Percentiles rank a stretch among this genome's conserved stretches.
Evolutionary conservation across 2,888 invertebrate genomes (phyloP).

Genomic region (Mechanitis messenoides): DNA sequence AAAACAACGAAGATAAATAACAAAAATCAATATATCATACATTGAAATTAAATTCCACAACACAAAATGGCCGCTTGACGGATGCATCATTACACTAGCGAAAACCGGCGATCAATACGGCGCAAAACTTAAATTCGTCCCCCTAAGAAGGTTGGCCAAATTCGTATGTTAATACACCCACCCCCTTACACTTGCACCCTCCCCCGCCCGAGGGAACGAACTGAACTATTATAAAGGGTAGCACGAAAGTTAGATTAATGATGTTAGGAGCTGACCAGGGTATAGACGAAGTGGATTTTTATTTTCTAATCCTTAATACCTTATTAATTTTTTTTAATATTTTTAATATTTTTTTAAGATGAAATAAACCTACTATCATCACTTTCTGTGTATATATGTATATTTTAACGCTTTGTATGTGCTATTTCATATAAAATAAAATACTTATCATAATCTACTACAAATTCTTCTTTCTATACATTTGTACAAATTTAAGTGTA

Average conservation of each 20-base stretch:
- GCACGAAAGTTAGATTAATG: slow-evolving; percentile 78
- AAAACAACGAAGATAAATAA: slow-evolving; percentile 1
- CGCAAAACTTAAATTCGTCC: slow-evolving; percentile 73
- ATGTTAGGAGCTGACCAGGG: slow-evolving; percentile 75
- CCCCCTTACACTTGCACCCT: slow-evolving; percentile 39
- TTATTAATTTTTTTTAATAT: not conserved
- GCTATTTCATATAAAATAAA: no score
- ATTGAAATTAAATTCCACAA: slow-evolving; percentile 7
- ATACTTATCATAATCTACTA: no score
- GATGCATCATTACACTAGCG: slow-evolving; percentile 45
- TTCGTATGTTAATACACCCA: slow-evolving; percentile 73
- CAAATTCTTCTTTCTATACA: no score
- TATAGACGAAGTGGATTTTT: slow-evolving; percentile 36
- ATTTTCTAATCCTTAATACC: slow-evolving; percentile 29
- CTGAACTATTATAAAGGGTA: slow-evolving; percentile 78
- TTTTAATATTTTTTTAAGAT: not conserved
- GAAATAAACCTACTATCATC: no score
- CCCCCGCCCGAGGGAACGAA: slow-evolving; percentile 58
- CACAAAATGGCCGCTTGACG: slow-evolving; percentile 27
- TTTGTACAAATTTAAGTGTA: no score
- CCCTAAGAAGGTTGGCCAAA: slow-evolving; percentile 70
- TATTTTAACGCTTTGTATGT: no score
- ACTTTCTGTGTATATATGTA: no score
- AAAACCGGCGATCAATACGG: slow-evolving; percentile 66
- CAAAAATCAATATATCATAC: slow-evolving; percentile 10